Base-by-base conservation (phyloP, 2,888 invertebrate species). In the Nudaria mundana region DNA sequence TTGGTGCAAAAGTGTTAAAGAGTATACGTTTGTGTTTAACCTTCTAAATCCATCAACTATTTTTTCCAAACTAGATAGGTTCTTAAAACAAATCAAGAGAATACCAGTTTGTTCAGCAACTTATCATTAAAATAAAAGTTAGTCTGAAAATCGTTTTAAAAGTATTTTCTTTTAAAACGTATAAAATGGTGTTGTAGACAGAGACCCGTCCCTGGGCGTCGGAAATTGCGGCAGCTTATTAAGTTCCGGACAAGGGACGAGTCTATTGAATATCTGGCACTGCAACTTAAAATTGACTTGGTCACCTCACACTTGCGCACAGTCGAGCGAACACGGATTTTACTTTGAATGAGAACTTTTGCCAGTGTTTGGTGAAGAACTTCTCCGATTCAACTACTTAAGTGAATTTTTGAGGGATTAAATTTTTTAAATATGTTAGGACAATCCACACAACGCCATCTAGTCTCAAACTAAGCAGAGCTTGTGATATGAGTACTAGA, bases 191-290 rank as follows among this genome's bases (percentile, higher is more conserved):
- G 70, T 66, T 77, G 76, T 81, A 77, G 73, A 81, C 79, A 72
- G 56, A 67, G 66, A 61, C 57, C 60, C 60, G 65, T 65, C 63
- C 60, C 58, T 59, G 62, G 64, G 57, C 61, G 70, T 71, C 79
- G 86, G 86, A 86, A 81, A 86, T 86, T 86, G 83, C 82, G 78
- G 71, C 43, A 62, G 58, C 79, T 85, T 84, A 85, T 85, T 81
- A 81, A 73, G 72, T 81, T 83, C 83, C 81, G 78, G 76, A 47
- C 59, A 55, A 50, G 52, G 58, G 48, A 62, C 54, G 41, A 32
- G 53, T 58, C 77, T 71, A 82, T 82, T 81, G 78, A 76, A 76
- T 71, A 67, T 71, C 64, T 64, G 58, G 64, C 50, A 62, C 61
- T 66, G 59, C 56, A 51, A 51, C 26, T 30, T 39, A 71, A 72